A percentile compares a stretch with the other conserved stretches of the same genome.
Conservation (phyloP, 2,888 invertebrate species). For the Cerceris ruficornis region DNA sequence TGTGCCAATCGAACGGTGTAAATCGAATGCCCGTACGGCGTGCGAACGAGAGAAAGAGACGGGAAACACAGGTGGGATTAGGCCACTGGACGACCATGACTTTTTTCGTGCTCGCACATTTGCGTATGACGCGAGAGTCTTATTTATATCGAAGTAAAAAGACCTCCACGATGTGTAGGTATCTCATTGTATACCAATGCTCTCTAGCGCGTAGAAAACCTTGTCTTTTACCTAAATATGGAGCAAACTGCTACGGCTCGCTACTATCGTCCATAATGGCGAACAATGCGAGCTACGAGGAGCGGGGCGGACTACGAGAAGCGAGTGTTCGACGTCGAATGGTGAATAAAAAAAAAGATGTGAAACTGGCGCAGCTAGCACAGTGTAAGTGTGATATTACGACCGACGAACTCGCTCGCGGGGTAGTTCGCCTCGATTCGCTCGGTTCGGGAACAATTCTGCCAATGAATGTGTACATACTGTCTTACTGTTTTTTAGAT, state of each 20-base stretch:
- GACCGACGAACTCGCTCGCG: constrained; percentile 26
- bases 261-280: constrained; percentile 35
- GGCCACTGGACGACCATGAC: constrained; percentile 49
- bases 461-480: constrained; percentile 76
- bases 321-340: constrained; percentile 36
- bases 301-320: constrained; percentile 46
- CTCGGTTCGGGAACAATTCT: constrained; percentile 68
- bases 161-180: constrained; percentile 51
- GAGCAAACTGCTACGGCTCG: constrained; percentile 43
- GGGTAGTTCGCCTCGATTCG: constrained; percentile 51
- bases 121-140: constrained; percentile 52
- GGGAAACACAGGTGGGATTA: constrained; percentile 44
- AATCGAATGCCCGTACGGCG: constrained; percentile 36
- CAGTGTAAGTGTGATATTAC: constrained; percentile 14
- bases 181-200: constrained; percentile 60
- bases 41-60: constrained; percentile 33
- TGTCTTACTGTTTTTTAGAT: constrained; percentile 61
- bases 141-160: constrained; percentile 59
- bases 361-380: constrained; percentile 2
- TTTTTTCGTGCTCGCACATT: constrained; percentile 53
- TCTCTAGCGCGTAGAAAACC: constrained; percentile 60
- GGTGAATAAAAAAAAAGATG: constrained; percentile 28
- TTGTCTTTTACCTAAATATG: constrained; percentile 54
- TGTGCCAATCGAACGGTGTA: constrained; percentile 24
- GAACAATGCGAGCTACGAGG: constrained; percentile 57